A percentile compares a stretch with the other conserved stretches of the same genome.
phyloP scores from a whole-genome alignment of 1,140 invertebrate genomes.

The Wiebesia pumilae region DNA sequence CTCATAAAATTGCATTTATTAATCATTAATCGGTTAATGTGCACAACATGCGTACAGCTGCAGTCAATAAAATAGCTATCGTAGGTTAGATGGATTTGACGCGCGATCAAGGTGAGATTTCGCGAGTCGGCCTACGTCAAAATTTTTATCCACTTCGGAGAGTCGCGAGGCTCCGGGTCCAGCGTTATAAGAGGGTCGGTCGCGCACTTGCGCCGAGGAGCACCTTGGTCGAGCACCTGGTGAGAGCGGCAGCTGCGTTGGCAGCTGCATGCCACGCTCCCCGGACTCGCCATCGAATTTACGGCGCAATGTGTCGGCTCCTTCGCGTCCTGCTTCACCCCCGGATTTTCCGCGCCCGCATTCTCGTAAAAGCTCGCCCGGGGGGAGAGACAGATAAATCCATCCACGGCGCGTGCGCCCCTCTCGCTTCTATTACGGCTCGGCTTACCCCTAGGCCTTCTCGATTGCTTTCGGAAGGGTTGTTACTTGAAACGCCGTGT shows the following conservation, averaged over 20 bases:
- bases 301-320: neutral
- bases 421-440: neutral
- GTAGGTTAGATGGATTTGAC: too few species aligned
- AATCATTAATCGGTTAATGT: too few species aligned
- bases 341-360: neutral
- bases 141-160: neutral
- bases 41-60: too few species aligned
- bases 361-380: neutral
- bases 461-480: neutral
- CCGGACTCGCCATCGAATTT: neutral
- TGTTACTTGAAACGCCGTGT: neutral
- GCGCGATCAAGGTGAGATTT: neutral
- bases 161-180: too few species aligned
- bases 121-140: neutral
- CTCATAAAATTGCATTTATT: too few species aligned
- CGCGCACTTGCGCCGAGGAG: neutral
- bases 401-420: constrained; percentile 10
- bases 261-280: constrained; percentile 30
- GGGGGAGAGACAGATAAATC: constrained; percentile 29
- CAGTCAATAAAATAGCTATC: too few species aligned
- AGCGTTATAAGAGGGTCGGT: too few species aligned
- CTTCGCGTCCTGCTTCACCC: neutral
- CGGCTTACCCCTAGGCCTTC: neutral
- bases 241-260: neutral
- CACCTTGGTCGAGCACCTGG: constrained; percentile 17